phyloP scores from a whole-genome alignment of 2,113 vertebrate genomes.

The Nerophis ophidion region DNA sequence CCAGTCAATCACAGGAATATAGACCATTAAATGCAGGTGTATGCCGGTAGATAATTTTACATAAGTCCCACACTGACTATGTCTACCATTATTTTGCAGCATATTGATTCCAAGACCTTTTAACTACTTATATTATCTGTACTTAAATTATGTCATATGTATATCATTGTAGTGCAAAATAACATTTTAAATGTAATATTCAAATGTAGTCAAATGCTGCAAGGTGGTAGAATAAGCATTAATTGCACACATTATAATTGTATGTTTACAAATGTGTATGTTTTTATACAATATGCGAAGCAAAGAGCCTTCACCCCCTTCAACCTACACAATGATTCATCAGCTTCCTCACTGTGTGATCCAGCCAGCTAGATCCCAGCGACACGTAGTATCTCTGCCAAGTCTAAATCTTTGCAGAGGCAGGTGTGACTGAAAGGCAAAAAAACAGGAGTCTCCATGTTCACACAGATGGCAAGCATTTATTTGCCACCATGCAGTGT shows the following conservation, averaged over 20 bases:
- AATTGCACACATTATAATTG: not conserved
- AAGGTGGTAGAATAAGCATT: too few relatives aligned
- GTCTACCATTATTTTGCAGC: too few relatives aligned
- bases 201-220: too few relatives aligned
- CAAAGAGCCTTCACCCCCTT: not conserved
- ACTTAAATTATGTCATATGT: too few relatives aligned
- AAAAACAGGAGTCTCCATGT: not conserved
- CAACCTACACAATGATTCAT: slow-evolving; percentile 3
- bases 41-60: too few relatives aligned
- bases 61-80: too few relatives aligned
- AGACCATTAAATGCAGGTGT: too few relatives aligned
- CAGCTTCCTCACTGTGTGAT: slow-evolving; percentile 2
- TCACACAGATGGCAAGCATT: slow-evolving; percentile 39
- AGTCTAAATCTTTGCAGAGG: not conserved
- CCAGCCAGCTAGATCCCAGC: slow-evolving; percentile 1
- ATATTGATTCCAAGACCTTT: too few relatives aligned
- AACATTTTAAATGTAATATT: too few relatives aligned
- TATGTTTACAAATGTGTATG: not conserved
- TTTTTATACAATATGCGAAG: not conserved
- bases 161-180: too few relatives aligned
- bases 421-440: slow-evolving; percentile 13
- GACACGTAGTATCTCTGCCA: not conserved
- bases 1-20: too few relatives aligned
- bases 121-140: too few relatives aligned
- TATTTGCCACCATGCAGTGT: slow-evolving; percentile 19